Evolutionary conservation across 2,113 vertebrate species (phyloP).

Genomic region (Baryphthengus martii): DNA sequence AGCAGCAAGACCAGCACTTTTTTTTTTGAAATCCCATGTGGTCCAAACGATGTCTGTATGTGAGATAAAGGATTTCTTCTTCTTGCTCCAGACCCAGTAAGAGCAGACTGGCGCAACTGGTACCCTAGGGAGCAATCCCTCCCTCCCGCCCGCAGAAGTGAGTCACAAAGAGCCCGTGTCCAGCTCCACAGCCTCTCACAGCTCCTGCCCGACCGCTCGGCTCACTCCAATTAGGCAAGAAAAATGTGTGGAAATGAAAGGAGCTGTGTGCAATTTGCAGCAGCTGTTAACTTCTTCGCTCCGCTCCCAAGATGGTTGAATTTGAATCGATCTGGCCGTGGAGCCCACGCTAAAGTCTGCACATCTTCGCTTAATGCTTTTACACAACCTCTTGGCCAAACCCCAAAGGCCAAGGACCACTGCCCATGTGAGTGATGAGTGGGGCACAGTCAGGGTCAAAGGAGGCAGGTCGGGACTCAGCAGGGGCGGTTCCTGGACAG

Average conservation of each 20-base stretch:
- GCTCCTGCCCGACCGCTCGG: fast-evolving
- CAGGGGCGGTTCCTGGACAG: neutral
- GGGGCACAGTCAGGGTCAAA: neutral
- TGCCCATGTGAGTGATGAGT: neutral
- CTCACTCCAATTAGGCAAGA: neutral
- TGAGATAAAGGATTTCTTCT: neutral
- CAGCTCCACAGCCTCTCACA: neutral
- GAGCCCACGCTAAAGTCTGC: neutral
- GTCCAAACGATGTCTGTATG: neutral
- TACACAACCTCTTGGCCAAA: neutral
- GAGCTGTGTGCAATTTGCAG: neutral
- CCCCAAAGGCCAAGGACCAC: neutral
- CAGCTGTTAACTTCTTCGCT: neutral
- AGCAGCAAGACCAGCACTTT: neutral
- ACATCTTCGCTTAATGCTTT: neutral
- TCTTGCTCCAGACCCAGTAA: neutral
- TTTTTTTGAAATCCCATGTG: fast-evolving
- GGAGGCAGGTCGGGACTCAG: neutral
- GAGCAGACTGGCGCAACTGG: neutral
- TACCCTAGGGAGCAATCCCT: neutral
- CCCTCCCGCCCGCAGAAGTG: neutral
- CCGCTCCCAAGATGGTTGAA: neutral
- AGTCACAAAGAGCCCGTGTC: neutral
- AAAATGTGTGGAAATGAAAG: constrained; percentile 10
- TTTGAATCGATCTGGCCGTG: neutral